Percentiles rank a stretch among this genome's conserved stretches.
These are phyloP conservation scores for Carettochelys insculpta DNA, from an alignment of 2,113 vertebrate species.

Conservation along the genomic window DNA sequence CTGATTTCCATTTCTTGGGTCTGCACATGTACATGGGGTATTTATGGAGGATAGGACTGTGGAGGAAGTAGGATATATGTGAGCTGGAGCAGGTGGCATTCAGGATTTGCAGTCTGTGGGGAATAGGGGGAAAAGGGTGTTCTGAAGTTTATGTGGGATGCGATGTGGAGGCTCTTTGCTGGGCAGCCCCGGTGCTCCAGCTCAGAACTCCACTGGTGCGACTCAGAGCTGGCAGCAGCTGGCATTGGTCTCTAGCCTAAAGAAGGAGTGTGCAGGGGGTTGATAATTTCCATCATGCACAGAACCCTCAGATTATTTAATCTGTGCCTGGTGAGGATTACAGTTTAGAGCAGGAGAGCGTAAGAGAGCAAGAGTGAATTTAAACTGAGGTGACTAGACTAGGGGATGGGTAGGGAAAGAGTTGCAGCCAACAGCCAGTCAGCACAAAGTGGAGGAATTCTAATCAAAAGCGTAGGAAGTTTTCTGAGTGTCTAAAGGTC, in stretches of 20 bases:
- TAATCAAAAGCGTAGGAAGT: no score
- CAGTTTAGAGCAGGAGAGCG: neutral
- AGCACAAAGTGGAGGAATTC: no score
- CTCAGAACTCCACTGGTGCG: neutral
- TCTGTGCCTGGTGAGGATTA: neutral
- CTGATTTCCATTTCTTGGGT: neutral
- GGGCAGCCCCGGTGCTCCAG: neutral
- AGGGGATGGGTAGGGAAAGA: no score
- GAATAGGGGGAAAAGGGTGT: neutral
- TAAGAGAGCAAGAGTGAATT: neutral
- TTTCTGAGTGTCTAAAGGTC: no score
- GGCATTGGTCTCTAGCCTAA: neutral
- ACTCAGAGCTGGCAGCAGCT: neutral
- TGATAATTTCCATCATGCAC: neutral
- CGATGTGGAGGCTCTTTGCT: neutral
- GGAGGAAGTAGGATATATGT: neutral
- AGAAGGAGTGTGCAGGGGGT: neutral
- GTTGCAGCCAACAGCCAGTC: no score
- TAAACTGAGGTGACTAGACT: neutral
- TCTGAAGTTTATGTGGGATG: neutral
- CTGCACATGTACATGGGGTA: neutral
- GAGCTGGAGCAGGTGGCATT: neutral
- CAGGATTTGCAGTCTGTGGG: neutral
- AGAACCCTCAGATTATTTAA: neutral
- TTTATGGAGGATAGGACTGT: neutral